Conservation (phyloP, 2,113 vertebrate genomes). For the Callaeas wilsoni region DNA sequence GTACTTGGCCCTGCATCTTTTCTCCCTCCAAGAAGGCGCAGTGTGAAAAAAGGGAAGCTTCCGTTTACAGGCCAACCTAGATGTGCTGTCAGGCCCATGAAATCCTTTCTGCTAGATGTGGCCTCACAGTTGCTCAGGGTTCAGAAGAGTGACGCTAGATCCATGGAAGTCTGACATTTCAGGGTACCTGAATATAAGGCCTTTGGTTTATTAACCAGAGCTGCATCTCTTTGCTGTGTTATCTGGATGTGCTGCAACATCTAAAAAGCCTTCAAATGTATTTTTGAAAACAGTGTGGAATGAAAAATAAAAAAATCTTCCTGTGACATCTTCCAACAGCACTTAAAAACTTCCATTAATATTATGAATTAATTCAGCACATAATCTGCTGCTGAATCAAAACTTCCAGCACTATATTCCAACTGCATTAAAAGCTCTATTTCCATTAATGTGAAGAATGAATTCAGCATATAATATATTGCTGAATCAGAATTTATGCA, state of each 20-base stretch:
- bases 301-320: not conserved
- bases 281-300: not conserved
- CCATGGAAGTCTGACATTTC: not conserved
- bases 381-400: conserved; percentile 35
- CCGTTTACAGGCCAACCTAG: not conserved
- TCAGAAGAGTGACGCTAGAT: not conserved
- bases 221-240: conserved; percentile 16
- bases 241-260: conserved; percentile 3
- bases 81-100: not conserved
- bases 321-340: not conserved
- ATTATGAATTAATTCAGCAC: conserved; percentile 7
- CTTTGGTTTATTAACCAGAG: conserved; percentile 15
- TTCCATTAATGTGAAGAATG: conserved; percentile 52
- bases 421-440: conserved; percentile 47
- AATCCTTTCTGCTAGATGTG: not conserved
- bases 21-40: not conserved
- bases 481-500: conserved; percentile 49
- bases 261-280: not conserved
- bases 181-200: not conserved
- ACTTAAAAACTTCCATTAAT: conserved; percentile 39
- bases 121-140: not conserved
- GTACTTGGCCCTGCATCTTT: not conserved
- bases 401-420: conserved; percentile 46
- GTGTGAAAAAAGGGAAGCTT: not conserved
- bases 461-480: conserved; percentile 33